Percentiles rank a stretch among this genome's conserved stretches.
Evolutionary conservation across 2,113 vertebrate genomes (phyloP).

Genomic region (Caranx ignobilis): DNA sequence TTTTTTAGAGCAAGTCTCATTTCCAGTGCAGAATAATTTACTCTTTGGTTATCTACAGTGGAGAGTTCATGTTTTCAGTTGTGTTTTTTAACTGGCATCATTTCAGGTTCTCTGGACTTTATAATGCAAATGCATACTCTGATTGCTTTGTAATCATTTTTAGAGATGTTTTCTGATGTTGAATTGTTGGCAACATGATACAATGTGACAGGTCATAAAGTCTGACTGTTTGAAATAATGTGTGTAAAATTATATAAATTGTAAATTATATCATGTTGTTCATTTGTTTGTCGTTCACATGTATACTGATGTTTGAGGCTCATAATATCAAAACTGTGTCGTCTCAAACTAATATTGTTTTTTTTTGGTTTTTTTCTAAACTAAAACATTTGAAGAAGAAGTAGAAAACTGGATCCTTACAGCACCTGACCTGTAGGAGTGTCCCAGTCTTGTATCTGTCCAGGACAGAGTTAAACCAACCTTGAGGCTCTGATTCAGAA

Average conservation of each 20-base stretch:
- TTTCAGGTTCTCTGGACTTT: background rate
- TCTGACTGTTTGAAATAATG: no score
- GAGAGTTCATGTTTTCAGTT: background rate
- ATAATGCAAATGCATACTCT: background rate
- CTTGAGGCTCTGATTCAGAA: constrained; percentile 53
- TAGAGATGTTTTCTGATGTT: background rate
- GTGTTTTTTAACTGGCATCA: background rate
- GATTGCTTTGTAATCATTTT: no score
- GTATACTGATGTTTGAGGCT: no score
- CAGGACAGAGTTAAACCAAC: constrained; percentile 44
- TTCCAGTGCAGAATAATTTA: background rate
- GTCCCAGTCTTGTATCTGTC: constrained; percentile 2
- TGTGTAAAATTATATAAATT: no score
- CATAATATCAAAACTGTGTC: no score
- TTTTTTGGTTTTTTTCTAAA: no score
- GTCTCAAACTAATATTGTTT: no score
- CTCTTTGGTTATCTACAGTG: background rate
- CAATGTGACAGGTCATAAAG: background rate
- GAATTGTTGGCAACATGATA: background rate
- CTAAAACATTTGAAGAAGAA: no score
- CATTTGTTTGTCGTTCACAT: no score
- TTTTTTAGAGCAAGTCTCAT: background rate
- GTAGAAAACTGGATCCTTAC: background rate
- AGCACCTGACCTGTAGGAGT: constrained; percentile 15
- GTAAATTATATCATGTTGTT: no score